These are phyloP conservation scores for Podarcis raffonei DNA, from an alignment of 2,113 vertebrate genomes.

Conservation along the genomic window DNA sequence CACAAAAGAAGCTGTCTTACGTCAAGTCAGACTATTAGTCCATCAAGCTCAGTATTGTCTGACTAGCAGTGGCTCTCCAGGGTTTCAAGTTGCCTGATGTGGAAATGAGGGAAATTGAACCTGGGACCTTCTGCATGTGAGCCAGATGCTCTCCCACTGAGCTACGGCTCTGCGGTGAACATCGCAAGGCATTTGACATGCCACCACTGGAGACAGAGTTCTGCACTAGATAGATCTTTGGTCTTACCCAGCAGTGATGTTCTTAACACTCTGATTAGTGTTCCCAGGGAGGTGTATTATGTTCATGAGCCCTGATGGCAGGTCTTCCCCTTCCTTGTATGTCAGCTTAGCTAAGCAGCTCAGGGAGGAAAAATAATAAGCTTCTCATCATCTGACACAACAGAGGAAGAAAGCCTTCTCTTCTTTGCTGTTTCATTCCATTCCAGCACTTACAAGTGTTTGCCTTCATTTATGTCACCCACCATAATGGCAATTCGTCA, in stretches of 20 bases:
- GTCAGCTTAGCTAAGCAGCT: neutral
- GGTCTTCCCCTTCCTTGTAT: neutral
- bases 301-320: neutral
- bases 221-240: neutral
- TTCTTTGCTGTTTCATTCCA: neutral
- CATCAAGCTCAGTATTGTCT: too few species aligned
- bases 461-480: neutral
- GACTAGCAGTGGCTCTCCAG: too few species aligned
- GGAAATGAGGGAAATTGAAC: neutral
- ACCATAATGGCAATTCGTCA: neutral
- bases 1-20: too few species aligned
- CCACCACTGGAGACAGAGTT: neutral
- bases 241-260: neutral
- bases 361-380: constrained; percentile 4
- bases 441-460: constrained; percentile 6
- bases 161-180: neutral
- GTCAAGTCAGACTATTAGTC: too few species aligned
- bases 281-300: neutral
- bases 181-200: neutral
- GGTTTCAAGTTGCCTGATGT: neutral
- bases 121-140: neutral
- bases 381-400: constrained; percentile 5
- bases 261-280: neutral
- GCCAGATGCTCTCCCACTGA: too few species aligned
- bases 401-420: constrained; percentile 3